These are phyloP conservation scores for Pyrgilauda ruficollis DNA, from an alignment of 2,113 vertebrate genomes.

Conservation along the genomic window DNA sequence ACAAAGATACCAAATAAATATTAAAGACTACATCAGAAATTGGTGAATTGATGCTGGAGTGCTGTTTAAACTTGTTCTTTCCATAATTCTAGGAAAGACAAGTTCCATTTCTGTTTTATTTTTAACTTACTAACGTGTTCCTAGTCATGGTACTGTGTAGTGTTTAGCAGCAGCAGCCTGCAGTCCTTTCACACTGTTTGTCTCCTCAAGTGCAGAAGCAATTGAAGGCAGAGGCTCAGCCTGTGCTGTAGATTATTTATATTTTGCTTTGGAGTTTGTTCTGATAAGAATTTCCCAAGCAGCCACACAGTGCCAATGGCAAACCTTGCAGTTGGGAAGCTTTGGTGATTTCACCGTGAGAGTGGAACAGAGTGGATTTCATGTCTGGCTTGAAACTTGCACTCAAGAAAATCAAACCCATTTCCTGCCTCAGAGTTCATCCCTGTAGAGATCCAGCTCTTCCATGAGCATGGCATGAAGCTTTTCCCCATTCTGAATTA, in stretches of 20 bases:
- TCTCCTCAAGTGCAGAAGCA: not conserved
- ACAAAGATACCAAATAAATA: not conserved
- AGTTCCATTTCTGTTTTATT: not conserved
- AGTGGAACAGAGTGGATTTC: not conserved
- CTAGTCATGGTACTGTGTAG: not conserved
- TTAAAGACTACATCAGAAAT: not conserved
- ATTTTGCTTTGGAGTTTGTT: constrained; percentile 16
- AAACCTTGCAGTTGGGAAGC: not conserved
- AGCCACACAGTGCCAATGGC: not conserved
- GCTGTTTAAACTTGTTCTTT: not conserved
- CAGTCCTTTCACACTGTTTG: not conserved
- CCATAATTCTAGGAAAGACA: not conserved
- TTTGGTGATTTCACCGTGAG: not conserved
- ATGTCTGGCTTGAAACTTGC: not conserved
- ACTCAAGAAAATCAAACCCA: not conserved
- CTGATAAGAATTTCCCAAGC: not conserved
- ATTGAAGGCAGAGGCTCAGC: constrained; percentile 25
- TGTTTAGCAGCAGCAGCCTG: constrained; percentile 10
- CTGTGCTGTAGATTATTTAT: not conserved
- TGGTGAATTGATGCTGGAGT: not conserved
- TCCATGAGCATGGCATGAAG: not conserved
- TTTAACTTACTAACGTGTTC: not conserved
- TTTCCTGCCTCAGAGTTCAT: not conserved
- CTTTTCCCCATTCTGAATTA: not conserved
- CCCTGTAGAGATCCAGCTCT: not conserved